Evolutionary conservation across 2,888 invertebrate species (phyloP), one percentile per base, ranked within the genome.

Genomic region (Epirrhoe tristata): DNA sequence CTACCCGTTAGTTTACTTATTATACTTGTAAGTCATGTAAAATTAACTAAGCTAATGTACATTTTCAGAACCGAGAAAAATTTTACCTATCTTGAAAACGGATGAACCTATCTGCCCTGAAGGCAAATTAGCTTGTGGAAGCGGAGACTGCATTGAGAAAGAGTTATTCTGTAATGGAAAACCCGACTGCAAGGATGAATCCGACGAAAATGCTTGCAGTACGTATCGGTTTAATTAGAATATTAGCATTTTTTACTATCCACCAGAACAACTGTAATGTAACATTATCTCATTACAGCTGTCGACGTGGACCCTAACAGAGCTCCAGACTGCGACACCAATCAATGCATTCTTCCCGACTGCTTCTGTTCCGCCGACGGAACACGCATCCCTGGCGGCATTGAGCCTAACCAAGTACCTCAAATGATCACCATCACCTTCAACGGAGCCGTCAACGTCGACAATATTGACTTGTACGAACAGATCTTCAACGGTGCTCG

Each of bases 171-270:
- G 98, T 91, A 98, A 98, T 84, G 98, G 97, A 82, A 97, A 97
- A 89, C 95, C 96, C 59, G 98, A 98, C 86, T 98, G 98, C 93
- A 97, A 97, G 83, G 98, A 98, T 85, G 98, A 98, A 85, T 98
- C 98, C 60, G 98, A 98, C 85, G 98, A 98, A 93, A 98, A 98
- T 81, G 97, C 98, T 75, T 98, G 98, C 95, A 96, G 98, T 98
- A 94, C 96, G 98, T 97, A 77, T 12, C 14, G 52, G 16, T 48
- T 48, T 5, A 43, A 43, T 43, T 39, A 12, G 10, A 12, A 43
- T 12, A 43, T 36, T 12, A 4, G 16, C 12, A 48, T 48, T 48
- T 16, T 48, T n/a, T 16, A 14, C 16, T 16, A 48, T 14, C 48
- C 14, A 16, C 31, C 10, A 39, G 10, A 7, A 16, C 32, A 54